Evolutionary conservation across 2,888 invertebrate genomes (phyloP).

Genomic region (Rhabditoides inermis): DNA sequence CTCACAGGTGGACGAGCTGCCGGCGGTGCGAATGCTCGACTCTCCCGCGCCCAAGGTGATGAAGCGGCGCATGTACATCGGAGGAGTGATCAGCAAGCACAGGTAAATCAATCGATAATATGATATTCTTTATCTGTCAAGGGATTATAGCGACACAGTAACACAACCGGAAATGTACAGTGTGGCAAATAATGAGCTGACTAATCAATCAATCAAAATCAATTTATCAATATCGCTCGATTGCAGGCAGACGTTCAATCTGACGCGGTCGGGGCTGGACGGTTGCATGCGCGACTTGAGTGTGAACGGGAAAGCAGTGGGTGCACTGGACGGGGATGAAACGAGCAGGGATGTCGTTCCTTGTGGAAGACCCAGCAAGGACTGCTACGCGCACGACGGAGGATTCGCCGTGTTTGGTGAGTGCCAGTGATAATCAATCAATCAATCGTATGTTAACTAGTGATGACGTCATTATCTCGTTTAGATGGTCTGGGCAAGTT

Average conservation of each 20-base stretch:
- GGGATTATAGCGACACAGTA: too few relatives aligned
- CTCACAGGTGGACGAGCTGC: constrained; percentile 33
- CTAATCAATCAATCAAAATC: too few relatives aligned
- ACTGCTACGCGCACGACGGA: constrained; percentile 37
- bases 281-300: constrained; percentile 43
- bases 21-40: constrained; percentile 29
- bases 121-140: too few relatives aligned
- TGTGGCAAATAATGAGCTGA: too few relatives aligned
- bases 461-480: too few relatives aligned
- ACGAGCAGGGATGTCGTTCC: constrained; percentile 34
- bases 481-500: too few relatives aligned
- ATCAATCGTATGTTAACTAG: too few relatives aligned
- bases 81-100: constrained; percentile 48
- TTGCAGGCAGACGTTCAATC: too few relatives aligned
- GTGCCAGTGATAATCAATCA: background rate
- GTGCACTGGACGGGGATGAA: constrained; percentile 3
- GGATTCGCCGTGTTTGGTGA: constrained; percentile 43
- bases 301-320: constrained; percentile 4
- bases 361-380: constrained; percentile 27
- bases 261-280: constrained; percentile 29
- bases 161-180: too few relatives aligned
- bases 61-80: constrained; percentile 43
- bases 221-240: too few relatives aligned
- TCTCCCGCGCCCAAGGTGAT: constrained; percentile 48
- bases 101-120: too few relatives aligned